Base-by-base conservation (phyloP, 2,888 invertebrate species). In the Mythimna lalbum region DNA sequence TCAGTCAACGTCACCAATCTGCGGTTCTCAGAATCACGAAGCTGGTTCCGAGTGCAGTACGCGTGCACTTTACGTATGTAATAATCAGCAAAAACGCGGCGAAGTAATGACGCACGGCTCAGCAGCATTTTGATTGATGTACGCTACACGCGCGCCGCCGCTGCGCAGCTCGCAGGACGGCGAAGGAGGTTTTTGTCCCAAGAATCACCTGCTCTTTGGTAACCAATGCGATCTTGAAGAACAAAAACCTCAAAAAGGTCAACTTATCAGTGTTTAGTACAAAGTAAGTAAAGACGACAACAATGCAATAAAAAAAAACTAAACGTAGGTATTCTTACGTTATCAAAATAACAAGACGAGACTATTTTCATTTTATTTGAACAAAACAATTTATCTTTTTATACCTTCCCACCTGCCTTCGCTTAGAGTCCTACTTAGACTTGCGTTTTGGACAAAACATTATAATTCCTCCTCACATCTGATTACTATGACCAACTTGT, bases 121-220 rank as follows among this genome's bases (percentile, higher is more conserved):
- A 31, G 56, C 63, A 68, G 31, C 36, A 47, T 68, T 74, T 76
- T 82, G 83, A 85, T 85, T 78, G 81, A 85, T 85, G 73, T 63
- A 64, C 49, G 50, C 60, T 52, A 55, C 56, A 23, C 69, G 63
- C 56, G 49, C 52, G 27, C n/a, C 43, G 12, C 60, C 27, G 27
- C 60, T 27, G 27, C 21, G n/a, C 39, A 2, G 17, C 17, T 47
- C 39, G 9, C 21, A 33, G 43, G 19, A 50, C 23, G 36, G n/a
- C 50, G 49, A 36, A 36, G 14, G 23, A 17, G 43, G 43, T 70
- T 80, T 77, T 84, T 75, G 52, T 59, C 36, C 21, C 55, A 33
- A 55, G 27, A 63, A 21, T 65, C 59, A 55, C 61, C 57, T 50
- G 55, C 63, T 52, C 21, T 71, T 70, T 66, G 52, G 39, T 62